Base-by-base conservation (phyloP, 2,888 invertebrate species). In the Caenorhabditis sulstoni region DNA sequence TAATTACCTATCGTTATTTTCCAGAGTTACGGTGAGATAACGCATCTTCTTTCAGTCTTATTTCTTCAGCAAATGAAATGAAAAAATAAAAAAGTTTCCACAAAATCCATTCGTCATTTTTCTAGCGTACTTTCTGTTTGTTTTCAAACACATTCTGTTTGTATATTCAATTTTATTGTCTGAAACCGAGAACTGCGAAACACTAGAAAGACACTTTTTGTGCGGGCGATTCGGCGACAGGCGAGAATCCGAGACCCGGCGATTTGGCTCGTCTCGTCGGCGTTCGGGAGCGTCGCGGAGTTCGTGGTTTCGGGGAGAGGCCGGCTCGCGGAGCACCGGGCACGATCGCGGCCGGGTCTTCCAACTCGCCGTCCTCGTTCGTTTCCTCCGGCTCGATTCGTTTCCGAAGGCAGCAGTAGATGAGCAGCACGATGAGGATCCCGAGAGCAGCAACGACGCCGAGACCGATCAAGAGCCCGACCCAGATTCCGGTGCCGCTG, bases 381-480 rank as follows among this genome's bases (percentile, higher is more conserved):
- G 11, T 16, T 5, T 18, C 14, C 18, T 41, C 57, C 8, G 9
- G 1, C 1, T 41, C 57, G 22, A 11, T 14, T 1, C 22, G 39
- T 1, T 22, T 18, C 9, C 22, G 39, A 20, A 57, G 2, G 14
- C 57, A 57, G 14, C 41, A 57, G 41, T 57, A 57, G 57, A 57
- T 16, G 9, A n/a, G 16, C 1, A 16, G 1, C n/a, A 3, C 57
- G 39, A 57, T 57, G 22, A 57, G 12, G 4, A 12, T 20, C 1
- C 57, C 57, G 20, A 57, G 41, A 3, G 41, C 0, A 1, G n/a
- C 57, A 14, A 41, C 57, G 4, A 57, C 22, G 12, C 41, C 57
- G 22, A 57, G 57, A 22, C 41, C 57, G 41, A 57, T 57, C 4
- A 57, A 14, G 1, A 41, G 20, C 9, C 57, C 41, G 1, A 1